Base-by-base conservation (phyloP, 2,888 invertebrate genomes). In the Smittia aterrima region DNA sequence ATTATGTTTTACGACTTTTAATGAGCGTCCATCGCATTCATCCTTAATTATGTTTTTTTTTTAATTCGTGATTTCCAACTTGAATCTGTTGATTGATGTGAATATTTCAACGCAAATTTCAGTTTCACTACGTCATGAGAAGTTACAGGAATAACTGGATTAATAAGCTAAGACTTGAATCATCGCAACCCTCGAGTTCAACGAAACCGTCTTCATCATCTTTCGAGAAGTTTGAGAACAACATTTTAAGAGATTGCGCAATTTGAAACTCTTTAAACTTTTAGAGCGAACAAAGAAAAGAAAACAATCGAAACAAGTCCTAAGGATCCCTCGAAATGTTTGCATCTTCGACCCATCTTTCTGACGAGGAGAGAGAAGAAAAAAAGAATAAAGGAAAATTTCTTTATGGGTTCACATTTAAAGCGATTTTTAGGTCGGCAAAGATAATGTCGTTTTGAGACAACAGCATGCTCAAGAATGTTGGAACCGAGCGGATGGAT, bases 351-450 rank as follows among this genome's bases (percentile, higher is more conserved):
- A 32, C 32, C 32, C 32, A 32, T 32, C 32, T 32, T 32, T 32
- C 32, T 9, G 4, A 6, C 32, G 32, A 32, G 4, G 53, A n/a
- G 53, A 53, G n/a, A 53, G n/a, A 53, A 53, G 18, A 11, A 11
- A 53, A 53, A 53, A 4, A 16, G 32, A n/a, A n/a, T n/a, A n/a
- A n/a, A n/a, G n/a, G 3, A 53, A 53, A 53, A 16, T 11, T 16
- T 13, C 58, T 1, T 58, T 20, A 20, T 11, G 18, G 22, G 11
- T 47, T 16, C 1, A n/a, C 11, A 11, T 47, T 2, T 6, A n/a
- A 47, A 47, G 11, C 11, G 47, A 47, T 47, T 47, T 47, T 47
- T 47, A 58, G 58, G 58, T 58, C 58, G 18, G 4, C 58, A n/a
- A n/a, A 47, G 47, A 47, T 13, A n/a, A 47, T 47, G 11, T 47